Base-by-base conservation (phyloP, 2,797 vertebrate species). In the Hoplostethus mediterraneus region DNA sequence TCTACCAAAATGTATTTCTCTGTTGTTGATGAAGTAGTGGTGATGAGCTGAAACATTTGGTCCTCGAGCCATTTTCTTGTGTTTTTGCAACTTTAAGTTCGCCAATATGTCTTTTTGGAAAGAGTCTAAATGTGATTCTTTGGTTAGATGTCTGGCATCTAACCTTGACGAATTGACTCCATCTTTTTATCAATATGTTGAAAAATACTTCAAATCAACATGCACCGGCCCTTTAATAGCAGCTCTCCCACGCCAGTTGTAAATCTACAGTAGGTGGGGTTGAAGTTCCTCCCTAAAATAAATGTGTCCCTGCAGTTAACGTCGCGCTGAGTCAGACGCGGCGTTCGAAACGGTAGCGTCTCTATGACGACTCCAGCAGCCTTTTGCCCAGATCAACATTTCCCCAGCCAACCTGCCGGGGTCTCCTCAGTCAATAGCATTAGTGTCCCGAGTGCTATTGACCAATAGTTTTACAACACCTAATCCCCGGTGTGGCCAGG, bases 331-430 rank as follows among this genome's bases (percentile, higher is more conserved):
- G 61, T 82, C 81, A 72, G 57, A 75, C 53, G 31, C 30, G 6
- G 67, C 71, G 63, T 53, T 78, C 54, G 33, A 86, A 80, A 82
- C 63, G 6, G 74, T 25, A 49, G 63, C n/a, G 51, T 86, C 58
- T 79, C 83, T 36, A 82, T 84, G 77, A 75, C 36, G 7, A 84
- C 80, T 14, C 30, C 30, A 13, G 63, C 17, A 67, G 62, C 61
- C n/a, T 48, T 21, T 21, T 21, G 71, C 75, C 75, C 64, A 76
- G 63, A 64, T 78, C 75, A 87, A 77, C 83, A 80, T 28, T 21
- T 59, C 13, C 3, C 4, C 42, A 52, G 71, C 70, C 2, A 56
- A 16, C n/a, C 9, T 2, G 7, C 64, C n/a, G 3, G 10, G 2
- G 25, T 33, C 40, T 59, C 54, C 9, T 42, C 42, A 30, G 31